phyloP scores from a whole-genome alignment of 2,797 vertebrate genomes.

The Philypnodon macrostomus region DNA sequence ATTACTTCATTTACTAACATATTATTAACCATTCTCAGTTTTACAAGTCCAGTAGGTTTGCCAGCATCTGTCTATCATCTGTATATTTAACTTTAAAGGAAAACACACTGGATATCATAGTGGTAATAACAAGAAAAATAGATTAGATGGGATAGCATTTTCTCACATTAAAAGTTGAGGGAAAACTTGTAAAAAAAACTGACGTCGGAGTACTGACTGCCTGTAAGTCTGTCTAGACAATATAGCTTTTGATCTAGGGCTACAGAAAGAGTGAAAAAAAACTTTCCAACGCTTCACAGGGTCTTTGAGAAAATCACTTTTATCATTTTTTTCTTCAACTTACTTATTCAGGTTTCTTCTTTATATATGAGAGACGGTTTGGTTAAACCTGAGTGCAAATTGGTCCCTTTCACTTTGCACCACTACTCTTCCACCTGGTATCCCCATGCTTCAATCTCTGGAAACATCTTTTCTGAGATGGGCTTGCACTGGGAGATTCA shows the following conservation, averaged over 20 bases:
- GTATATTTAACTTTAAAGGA: no score
- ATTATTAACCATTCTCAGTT: no score
- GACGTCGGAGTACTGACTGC: no score
- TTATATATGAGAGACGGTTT: slow-evolving; percentile 55
- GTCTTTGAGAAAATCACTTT: slow-evolving; percentile 40
- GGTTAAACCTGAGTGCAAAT: slow-evolving; percentile 68
- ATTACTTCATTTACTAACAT: no score
- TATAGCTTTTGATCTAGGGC: slow-evolving; percentile 13
- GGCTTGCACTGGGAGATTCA: slow-evolving; percentile 65
- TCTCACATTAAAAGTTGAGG: no score
- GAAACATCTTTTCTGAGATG: slow-evolving; percentile 73
- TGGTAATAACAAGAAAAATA: no score
- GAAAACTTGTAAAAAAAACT: no score
- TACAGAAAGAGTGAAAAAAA: neutral
- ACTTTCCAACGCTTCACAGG: slow-evolving; percentile 10
- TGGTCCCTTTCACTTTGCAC: slow-evolving; percentile 60
- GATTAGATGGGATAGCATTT: no score
- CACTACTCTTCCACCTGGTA: slow-evolving; percentile 67
- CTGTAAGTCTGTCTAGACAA: slow-evolving; percentile 7
- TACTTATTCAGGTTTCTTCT: slow-evolving; percentile 45
- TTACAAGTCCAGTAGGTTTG: no score
- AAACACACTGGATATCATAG: no score
- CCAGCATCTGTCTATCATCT: no score
- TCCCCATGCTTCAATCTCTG: slow-evolving; percentile 73
- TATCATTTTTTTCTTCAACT: slow-evolving; percentile 17